phyloP scores from a whole-genome alignment of 2,888 invertebrate genomes.

The Lochmaea capreae region DNA sequence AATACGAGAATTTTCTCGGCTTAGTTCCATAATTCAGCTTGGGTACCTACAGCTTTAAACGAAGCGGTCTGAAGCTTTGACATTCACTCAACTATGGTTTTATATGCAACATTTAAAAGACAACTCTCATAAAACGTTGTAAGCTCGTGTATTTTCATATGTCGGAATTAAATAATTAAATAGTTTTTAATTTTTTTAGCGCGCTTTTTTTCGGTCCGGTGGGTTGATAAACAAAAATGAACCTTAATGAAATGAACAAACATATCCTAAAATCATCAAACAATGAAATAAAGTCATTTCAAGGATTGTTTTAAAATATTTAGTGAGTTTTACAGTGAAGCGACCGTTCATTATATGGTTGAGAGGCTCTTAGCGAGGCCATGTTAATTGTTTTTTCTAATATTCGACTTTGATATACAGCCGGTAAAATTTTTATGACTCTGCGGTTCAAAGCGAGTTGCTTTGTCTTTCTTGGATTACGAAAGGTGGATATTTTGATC shows the following conservation, averaged over 20 bases:
- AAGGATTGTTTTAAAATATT: slow-evolving; percentile 37
- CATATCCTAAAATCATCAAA: slow-evolving; percentile 20
- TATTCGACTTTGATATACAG: slow-evolving; percentile 35
- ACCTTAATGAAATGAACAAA: slow-evolving; percentile 25
- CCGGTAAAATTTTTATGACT: slow-evolving; percentile 35
- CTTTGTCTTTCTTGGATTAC: slow-evolving; percentile 18
- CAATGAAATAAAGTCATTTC: slow-evolving; percentile 37
- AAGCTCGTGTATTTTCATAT: background rate
- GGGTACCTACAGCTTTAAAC: too few relatives aligned
- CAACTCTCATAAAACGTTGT: background rate
- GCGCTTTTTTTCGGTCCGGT: background rate
- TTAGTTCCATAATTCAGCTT: too few relatives aligned
- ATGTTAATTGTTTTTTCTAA: slow-evolving; percentile 48
- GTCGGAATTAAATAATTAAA: background rate
- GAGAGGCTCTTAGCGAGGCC: slow-evolving; percentile 41
- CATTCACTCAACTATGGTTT: too few relatives aligned
- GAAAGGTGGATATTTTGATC: background rate
- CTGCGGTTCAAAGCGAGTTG: slow-evolving; percentile 21
- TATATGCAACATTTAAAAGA: too few relatives aligned
- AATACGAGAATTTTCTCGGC: too few relatives aligned
- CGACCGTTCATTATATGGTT: slow-evolving; percentile 43
- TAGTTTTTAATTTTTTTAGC: background rate
- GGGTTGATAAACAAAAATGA: background rate
- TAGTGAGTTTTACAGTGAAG: slow-evolving; percentile 38
- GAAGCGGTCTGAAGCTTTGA: too few relatives aligned